Evolutionary conservation across 2,888 invertebrate species (phyloP), one percentile per base, ranked within the genome.

Genomic region (Hypolimnas misippus): DNA sequence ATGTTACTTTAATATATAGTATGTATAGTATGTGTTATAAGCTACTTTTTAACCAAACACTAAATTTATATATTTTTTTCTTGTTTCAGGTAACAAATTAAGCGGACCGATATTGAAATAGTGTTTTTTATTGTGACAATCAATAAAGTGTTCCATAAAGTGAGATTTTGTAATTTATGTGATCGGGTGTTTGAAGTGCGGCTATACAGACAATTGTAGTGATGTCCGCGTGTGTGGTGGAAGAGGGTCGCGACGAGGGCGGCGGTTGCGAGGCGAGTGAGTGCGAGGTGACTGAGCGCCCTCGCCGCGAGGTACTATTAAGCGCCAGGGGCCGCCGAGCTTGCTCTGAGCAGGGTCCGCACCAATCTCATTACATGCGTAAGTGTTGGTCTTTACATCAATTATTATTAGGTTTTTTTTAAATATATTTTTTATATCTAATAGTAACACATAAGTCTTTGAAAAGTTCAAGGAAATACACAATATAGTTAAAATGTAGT

Each of bases 281-380:
- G 46, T 79, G 76, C 58, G 79, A 93, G 81, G 69, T 89, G 87
- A 68, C 85, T 85, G 89, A 88, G 72, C 82, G 86, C 42, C 79
- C 89, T 49, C 84, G 92, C 54, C 84, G 93, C 64, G 93, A 94
- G 66, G 92, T 93, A 59, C 82, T 93, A 56, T 76, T 94, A 68
- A 93, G 93, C 52, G 93, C 91, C 0, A 84, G 93, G 51, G 94
- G 93, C 2, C 87, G 95, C 38, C 89, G 95, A 40, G 94, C 95
- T 8, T 94, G 94, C 79, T 95, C 95, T 57, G 95, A 95, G 76
- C 95, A 95, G 77, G 95, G 95, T 12, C 95, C 94, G n/a, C 94
- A 94, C 86, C 95, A 94, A 40, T 92, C 92, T 31, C 85, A 89
- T 21, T 86, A 84, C 66, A 79, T 89, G 69, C 86, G 92, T 91